Base-by-base conservation (phyloP, 2,797 vertebrate species). In the Rachycentron canadum region DNA sequence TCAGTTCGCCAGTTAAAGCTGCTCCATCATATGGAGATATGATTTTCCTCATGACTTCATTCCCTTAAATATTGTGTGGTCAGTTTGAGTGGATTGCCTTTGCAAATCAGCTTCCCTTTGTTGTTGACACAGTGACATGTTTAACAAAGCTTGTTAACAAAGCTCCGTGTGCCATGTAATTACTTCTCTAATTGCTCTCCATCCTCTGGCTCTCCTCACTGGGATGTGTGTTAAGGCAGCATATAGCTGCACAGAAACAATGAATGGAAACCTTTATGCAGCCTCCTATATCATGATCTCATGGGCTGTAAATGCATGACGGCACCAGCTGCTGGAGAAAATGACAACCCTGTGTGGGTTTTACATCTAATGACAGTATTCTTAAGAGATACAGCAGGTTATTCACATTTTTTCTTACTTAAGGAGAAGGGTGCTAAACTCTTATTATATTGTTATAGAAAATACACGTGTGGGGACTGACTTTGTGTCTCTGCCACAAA, bases 201-300 rank as follows among this genome's bases (percentile, higher is more conserved):
- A 61, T 61, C 58, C 59, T 59, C 43, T 60, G 36, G 55, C 36
- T 67, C 57, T 62, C 26, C 28, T 47, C 62, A 69, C 77, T 78
- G 1, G 50, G 41, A 74, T 82, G 78, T 62, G 65, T 62, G 84
- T 79, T 43, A 59, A 65, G 65, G 74, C 68, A 63, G 78, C 63
- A 43, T 73, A 67, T 56, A 68, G 72, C 11, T 47, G 50, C 34
- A 58, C 69, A 63, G 68, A 81, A 80, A 88, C 86, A 83, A 75
- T 81, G 61, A 77, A 79, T 76, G 58, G 78, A 83, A 87, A 83
- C 63, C 73, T 80, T 73, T 69, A 71, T 84, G 78, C 52, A 71
- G 66, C 77, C 69, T 84, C 78, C 69, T 85, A 84, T 83, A 81
- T 82, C 52, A 60, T 90, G 89, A 93, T 86, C 79, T 92, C 90